Base-by-base conservation (phyloP, 2,797 vertebrate genomes). In the Rhinichthys osculus region DNA sequence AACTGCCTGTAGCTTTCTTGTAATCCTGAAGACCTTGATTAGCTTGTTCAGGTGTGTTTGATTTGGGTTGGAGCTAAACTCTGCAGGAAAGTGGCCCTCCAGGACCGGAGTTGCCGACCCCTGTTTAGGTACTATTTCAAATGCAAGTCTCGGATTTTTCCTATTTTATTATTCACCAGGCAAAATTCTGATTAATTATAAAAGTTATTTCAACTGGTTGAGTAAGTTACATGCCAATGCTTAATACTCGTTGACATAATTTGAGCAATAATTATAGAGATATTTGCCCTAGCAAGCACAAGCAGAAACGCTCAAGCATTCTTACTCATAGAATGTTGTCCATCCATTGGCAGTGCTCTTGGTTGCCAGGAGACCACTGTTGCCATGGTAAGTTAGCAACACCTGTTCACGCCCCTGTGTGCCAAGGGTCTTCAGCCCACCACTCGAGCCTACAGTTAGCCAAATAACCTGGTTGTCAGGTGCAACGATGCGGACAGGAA, bases 271-370 rank as follows among this genome's bases (percentile, higher is more conserved):
- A 3, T 30, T 33, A 64, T 30, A 33, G 16, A 9, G 8, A 82
- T 47, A 27, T 40, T 30, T 77, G 19, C 11, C 33, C 74, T 77
- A 11, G 21, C 23, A 78, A 47, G 35, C 54, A 54, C 35, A 35
- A 79, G 23, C 57, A 33, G 42, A 80, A 76, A 57, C 0, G 6
- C n/a, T 54, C 7, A 42, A 27, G 82, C 59, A 23, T 93, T 97
- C 98, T 97, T 93, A 99, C 98, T 99, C 98, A 87, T 98, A 99
- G 92, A 99, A 99, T 1, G 98, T 99, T 1, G 98, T 99, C 98
- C 98, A 99, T 84, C 98, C 98, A 27, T 97, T 99, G 91, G 98
- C 96, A 11, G 96, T 98, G 0, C 97, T 99, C 93, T 98, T 99
- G 1, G 98, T 99, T 71, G 98, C 98, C 88, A 99, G 91, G 71